Percentiles rank a stretch among this genome's conserved stretches.
These are phyloP conservation scores for Adineta ricciae DNA, from an alignment of 2,888 invertebrate genomes.

Conservation along the genomic window DNA sequence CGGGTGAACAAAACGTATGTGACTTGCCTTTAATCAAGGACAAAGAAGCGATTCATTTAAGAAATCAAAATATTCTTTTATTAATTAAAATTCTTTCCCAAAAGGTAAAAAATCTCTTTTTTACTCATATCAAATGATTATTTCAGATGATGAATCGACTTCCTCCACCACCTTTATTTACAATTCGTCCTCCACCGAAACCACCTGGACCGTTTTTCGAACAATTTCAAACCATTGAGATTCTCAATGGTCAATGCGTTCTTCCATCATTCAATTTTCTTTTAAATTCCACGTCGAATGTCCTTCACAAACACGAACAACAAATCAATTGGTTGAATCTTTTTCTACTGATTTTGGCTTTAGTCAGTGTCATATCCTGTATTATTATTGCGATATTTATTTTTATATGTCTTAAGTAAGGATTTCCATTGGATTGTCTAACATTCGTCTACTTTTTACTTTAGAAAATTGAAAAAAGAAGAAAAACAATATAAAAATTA, in stretches of 20 bases:
- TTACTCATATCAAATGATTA: neutral
- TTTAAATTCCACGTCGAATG: neutral
- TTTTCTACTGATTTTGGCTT: conserved; percentile 2
- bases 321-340: neutral
- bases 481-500: conserved; percentile 14
- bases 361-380: conserved; percentile 5
- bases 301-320: neutral
- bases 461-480: conserved; percentile 19
- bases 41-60: too few relatives aligned
- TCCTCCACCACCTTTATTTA: conserved; percentile 11
- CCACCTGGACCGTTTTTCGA: neutral
- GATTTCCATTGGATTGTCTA: too few relatives aligned
- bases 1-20: neutral
- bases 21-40: neutral
- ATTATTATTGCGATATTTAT: conserved; percentile 12
- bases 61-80: neutral
- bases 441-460: too few relatives aligned
- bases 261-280: neutral
- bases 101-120: too few relatives aligned
- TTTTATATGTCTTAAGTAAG: conserved; percentile 7
- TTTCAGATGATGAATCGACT: neutral
- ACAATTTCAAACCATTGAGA: neutral
- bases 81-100: too few relatives aligned
- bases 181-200: conserved; percentile 3
- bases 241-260: neutral